phyloP scores from a whole-genome alignment of 2,888 invertebrate genomes.

The Synanthedon formicaeformis region DNA sequence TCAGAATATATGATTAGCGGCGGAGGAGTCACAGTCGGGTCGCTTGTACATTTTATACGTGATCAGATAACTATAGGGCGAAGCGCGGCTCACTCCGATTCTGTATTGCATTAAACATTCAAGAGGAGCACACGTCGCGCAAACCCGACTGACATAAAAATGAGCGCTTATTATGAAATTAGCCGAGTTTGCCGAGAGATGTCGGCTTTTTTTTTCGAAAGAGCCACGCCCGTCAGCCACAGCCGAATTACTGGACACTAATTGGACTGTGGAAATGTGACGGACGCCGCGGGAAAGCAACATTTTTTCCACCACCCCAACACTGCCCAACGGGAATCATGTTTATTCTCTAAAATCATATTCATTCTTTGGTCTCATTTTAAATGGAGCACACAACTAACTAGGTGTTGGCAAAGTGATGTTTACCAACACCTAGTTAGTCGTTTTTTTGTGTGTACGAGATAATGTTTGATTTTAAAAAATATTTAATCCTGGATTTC shows the following conservation, averaged over 20 bases:
- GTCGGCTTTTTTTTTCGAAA: conserved; percentile 50
- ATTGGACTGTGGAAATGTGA: conserved; percentile 67
- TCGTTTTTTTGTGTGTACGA: no score
- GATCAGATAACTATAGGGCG: conserved; percentile 31
- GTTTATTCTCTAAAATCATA: conserved; percentile 8
- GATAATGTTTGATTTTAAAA: no score
- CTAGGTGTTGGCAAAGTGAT: no score
- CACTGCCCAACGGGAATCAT: conserved; percentile 14
- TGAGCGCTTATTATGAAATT: conserved; percentile 68
- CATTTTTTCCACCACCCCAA: conserved; percentile 21
- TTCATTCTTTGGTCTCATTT: no score
- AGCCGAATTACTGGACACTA: conserved; percentile 66
- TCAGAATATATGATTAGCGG: conserved; percentile 50
- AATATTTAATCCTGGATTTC: no score
- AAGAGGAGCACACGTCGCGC: conserved; percentile 41
- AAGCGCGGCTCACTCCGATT: conserved; percentile 33
- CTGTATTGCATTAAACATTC: conserved; percentile 61
- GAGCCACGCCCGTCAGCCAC: conserved; percentile 45
- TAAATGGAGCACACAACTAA: no score
- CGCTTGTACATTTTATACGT: conserved; percentile 25
- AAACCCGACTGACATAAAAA: conserved; percentile 58
- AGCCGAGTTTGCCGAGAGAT: conserved; percentile 47
- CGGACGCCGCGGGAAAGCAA: conserved; percentile 49
- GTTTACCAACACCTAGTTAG: no score
- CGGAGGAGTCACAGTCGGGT: conserved; percentile 31